phyloP scores from a whole-genome alignment of 2,888 invertebrate species.

The Clivina fossor region DNA sequence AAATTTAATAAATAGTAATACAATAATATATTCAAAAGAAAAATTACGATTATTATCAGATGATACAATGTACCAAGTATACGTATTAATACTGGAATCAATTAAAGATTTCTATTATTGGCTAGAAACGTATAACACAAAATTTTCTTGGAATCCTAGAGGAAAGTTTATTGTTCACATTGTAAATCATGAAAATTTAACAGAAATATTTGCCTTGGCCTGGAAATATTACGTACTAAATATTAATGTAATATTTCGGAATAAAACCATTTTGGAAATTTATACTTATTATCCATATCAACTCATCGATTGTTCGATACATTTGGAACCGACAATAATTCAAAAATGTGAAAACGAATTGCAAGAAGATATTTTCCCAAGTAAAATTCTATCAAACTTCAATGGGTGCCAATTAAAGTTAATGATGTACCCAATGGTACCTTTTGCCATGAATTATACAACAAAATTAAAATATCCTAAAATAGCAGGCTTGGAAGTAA shows the following conservation, averaged over 20 bases:
- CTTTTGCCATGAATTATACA: neutral
- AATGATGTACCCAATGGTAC: neutral
- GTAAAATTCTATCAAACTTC: neutral
- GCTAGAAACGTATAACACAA: neutral
- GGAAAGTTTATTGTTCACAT: slow-evolving; percentile 15
- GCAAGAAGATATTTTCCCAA: neutral
- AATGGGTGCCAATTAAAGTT: no score
- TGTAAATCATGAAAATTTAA: neutral
- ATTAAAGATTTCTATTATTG: slow-evolving; percentile 6
- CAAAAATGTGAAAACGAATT: neutral
- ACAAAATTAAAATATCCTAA: slow-evolving; percentile 1
- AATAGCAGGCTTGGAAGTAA: slow-evolving; percentile 40
- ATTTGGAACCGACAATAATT: slow-evolving; percentile 1
- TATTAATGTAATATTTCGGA: slow-evolving; percentile 7
- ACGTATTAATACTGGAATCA: neutral
- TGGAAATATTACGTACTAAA: slow-evolving; percentile 25
- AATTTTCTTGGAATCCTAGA: slow-evolving; percentile 2
- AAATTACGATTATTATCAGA: neutral
- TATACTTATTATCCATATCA: slow-evolving; percentile 21
- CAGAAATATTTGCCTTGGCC: slow-evolving; percentile 22
- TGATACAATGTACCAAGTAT: slow-evolving; percentile 4
- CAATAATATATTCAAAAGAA: neutral
- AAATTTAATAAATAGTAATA: neutral
- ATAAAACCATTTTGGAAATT: neutral
- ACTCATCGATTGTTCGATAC: slow-evolving; percentile 2